phyloP scores from a whole-genome alignment of 2,113 vertebrate species.

The Tauraco erythrolophus region DNA sequence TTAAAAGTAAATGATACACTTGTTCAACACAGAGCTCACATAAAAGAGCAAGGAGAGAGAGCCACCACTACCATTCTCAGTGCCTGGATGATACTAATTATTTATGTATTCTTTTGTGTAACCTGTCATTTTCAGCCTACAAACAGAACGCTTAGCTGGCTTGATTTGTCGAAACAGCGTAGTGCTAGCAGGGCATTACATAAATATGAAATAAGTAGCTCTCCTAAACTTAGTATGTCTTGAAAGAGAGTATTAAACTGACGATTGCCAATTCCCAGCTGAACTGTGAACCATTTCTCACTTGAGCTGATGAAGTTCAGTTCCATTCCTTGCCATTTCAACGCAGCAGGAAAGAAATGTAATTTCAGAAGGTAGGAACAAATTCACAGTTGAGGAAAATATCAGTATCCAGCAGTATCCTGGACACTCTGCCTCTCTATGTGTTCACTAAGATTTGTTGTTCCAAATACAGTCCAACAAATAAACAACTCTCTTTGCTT shows the following conservation, averaged over 20 bases:
- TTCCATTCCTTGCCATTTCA: not conserved
- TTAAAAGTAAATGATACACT: not conserved
- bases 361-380: not conserved
- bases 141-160: not conserved
- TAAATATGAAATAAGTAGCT: conserved; percentile 14
- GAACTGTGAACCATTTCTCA: not conserved
- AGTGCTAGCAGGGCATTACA: not conserved
- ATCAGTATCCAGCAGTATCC: not conserved
- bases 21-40: not conserved
- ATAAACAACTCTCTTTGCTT: not conserved
- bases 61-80: not conserved
- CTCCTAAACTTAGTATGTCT: not conserved
- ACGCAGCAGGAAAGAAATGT: not conserved
- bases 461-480: not conserved
- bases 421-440: not conserved
- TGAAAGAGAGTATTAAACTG: conserved; percentile 23
- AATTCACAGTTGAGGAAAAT: not conserved
- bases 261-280: not conserved
- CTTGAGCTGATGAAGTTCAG: not conserved
- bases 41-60: not conserved
- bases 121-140: not conserved
- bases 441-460: not conserved
- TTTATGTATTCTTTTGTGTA: conserved; percentile 15
- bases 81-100: not conserved
- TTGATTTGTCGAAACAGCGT: not conserved